Base-by-base conservation (phyloP, 2,113 vertebrate genomes). In the Thryonomys swinderianus region DNA sequence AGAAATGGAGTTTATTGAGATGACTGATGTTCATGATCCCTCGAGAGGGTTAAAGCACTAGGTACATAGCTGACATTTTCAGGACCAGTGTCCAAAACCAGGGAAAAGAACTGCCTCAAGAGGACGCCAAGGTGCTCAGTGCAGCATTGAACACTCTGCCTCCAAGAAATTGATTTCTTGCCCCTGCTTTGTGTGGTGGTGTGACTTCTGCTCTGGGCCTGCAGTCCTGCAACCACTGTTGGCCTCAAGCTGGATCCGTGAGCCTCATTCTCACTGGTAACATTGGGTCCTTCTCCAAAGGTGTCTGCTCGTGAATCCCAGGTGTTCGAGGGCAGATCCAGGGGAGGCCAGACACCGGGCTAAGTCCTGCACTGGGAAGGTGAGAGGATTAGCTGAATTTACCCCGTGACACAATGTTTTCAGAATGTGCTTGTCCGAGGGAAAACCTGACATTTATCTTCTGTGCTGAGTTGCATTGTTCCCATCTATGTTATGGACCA, bases 121-220 rank as follows among this genome's bases (percentile, higher is more conserved):
- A 37, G 23, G 37, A 59, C 20, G 4, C 4, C 34, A 23, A 6
- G 5, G 12, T 23, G 13, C 2, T 10, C 7, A 2, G 3, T 23
- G 2, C 37, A 64, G 53, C 30, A 5, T 32, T 59, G 8, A 42
- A 25, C 11, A 40, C 17, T 1, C 2, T 25, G 14, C 11, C 25
- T 34, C 51, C 30, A 0, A 32, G 40, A 80, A 82, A 83, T 81
- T 40, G 7, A 27, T 64, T 25, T 25, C 34, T 86, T 23, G 74
- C 16, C 34, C 0, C 3, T 1, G 4, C 30, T 11, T 20, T 23
- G 69, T 69, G 16, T 3, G 30, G 8, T 4, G 1, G 4, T 34
- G 64, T 66, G n/a, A 3, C 34, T 78, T 69, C 10, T 11, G 5
- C 27, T 13, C 3, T 10, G 45, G 67, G 25, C 79, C 53, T 5